Conservation (phyloP, 2,888 invertebrate genomes). For the Callosobruchus maculatus region DNA sequence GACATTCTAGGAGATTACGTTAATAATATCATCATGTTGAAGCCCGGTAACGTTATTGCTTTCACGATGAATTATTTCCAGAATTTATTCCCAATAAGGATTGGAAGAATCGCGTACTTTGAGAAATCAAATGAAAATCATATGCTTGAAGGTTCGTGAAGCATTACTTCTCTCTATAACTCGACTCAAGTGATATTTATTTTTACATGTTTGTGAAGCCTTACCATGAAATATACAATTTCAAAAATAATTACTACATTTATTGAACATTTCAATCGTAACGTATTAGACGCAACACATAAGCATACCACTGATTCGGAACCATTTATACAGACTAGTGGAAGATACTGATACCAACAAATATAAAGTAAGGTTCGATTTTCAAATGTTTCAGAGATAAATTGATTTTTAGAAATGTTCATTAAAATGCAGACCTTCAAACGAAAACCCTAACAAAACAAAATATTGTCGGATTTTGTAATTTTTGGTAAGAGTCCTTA, state of each 20-base stretch:
- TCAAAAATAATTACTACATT: background rate
- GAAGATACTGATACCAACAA: too few species aligned
- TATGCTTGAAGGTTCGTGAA: background rate
- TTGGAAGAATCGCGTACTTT: constrained; percentile 37
- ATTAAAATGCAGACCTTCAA: too few species aligned
- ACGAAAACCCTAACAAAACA: too few species aligned
- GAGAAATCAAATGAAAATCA: background rate
- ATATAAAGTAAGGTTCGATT: too few species aligned
- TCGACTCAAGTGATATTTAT: background rate
- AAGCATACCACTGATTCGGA: too few species aligned
- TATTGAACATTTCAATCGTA: too few species aligned
- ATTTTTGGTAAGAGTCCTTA: too few species aligned
- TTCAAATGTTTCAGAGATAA: too few species aligned
- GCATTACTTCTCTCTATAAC: background rate
- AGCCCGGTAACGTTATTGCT: constrained; percentile 55
- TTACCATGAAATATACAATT: background rate
- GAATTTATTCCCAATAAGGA: constrained; percentile 49
- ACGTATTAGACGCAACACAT: too few species aligned
- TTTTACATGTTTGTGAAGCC: background rate
- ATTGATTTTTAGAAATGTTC: too few species aligned
- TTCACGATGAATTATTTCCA: constrained; percentile 58
- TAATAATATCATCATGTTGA: constrained; percentile 56
- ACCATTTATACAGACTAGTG: too few species aligned
- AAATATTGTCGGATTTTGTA: too few species aligned
- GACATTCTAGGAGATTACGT: constrained; percentile 59